Evolutionary conservation across 2,888 invertebrate genomes (phyloP).

Genomic region (Exocentrus adspersus): DNA sequence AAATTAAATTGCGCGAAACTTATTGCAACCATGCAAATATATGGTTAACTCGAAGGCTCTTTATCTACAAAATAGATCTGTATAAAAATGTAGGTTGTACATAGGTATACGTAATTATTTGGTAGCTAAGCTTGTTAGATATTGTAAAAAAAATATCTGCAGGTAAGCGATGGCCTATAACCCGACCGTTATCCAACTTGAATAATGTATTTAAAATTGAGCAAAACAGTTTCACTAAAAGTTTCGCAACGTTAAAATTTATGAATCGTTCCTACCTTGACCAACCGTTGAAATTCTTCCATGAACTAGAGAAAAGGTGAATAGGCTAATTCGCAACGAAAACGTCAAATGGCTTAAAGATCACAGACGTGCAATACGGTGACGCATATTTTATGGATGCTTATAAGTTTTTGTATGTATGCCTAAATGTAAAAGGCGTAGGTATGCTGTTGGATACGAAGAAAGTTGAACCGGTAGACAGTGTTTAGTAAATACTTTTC

Average conservation of each 20-base stretch:
- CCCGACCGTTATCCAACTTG: background rate
- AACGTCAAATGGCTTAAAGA: no score
- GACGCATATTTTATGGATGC: no score
- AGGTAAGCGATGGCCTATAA: background rate
- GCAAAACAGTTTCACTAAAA: constrained; percentile 11
- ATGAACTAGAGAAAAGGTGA: background rate
- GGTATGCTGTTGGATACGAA: no score
- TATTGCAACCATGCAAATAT: no score
- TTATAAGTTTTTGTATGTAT: no score
- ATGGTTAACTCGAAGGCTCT: no score
- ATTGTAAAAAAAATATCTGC: background rate
- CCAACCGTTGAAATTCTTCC: constrained; percentile 44
- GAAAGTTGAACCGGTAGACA: no score
- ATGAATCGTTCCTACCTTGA: constrained; percentile 40
- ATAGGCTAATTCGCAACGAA: background rate
- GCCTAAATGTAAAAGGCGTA: background rate
- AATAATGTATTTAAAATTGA: constrained; percentile 18
- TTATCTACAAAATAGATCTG: no score
- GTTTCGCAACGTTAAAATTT: constrained; percentile 4
- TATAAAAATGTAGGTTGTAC: background rate
- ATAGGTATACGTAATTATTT: background rate
- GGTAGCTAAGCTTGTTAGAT: no score
- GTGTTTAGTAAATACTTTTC: no score
- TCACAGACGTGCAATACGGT: no score
- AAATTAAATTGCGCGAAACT: no score